phyloP scores from a whole-genome alignment of 35 echinoderm and acorn worm species.

The Heliocidaris erythrogramma region DNA sequence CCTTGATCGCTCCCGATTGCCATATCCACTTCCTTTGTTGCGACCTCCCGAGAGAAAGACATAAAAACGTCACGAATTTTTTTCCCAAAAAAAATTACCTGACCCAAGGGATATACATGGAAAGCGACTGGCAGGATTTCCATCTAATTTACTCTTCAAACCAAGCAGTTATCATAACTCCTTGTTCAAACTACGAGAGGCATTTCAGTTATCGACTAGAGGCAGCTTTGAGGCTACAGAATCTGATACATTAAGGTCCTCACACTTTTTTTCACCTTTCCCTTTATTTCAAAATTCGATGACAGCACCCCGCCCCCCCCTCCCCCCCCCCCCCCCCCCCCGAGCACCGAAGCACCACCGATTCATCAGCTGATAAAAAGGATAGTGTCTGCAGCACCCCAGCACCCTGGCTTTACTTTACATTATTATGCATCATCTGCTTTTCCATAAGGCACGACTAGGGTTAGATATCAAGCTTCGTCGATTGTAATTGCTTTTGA shows the following conservation, averaged over 20 bases:
- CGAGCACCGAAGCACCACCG: no score
- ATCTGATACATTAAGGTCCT: no score
- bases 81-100: not conserved
- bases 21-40: constrained; percentile 75
- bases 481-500: not conserved
- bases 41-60: constrained; percentile 46
- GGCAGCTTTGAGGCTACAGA: no score
- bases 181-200: not conserved
- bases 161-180: no score
- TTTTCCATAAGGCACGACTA: not conserved
- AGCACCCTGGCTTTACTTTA: no score
- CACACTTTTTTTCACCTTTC: no score
- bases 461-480: not conserved
- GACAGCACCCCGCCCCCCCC: no score
- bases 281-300: no score
- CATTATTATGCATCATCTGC: no score
- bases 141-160: not conserved
- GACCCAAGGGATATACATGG: not conserved
- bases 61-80: not conserved
- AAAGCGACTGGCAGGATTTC: not conserved
- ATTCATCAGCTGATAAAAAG: no score
- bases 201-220: not conserved
- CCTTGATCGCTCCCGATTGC: constrained; percentile 81
- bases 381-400: no score
- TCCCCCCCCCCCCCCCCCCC: no score